Percentiles rank a stretch among this genome's conserved stretches.
These are phyloP conservation scores for Motacilla alba DNA, from an alignment of 2,113 vertebrate species.

Conservation along the genomic window DNA sequence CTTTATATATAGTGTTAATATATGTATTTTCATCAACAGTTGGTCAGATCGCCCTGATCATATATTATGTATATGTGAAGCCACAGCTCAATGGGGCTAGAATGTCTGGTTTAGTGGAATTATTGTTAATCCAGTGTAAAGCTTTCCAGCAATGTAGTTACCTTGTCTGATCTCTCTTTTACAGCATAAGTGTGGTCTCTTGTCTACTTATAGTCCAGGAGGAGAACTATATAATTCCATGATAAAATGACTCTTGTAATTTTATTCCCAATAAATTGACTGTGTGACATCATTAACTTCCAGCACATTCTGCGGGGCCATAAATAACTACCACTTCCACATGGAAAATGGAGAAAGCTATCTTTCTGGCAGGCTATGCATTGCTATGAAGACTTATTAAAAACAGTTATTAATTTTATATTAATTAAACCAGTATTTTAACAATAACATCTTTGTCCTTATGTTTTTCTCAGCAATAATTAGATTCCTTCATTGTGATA, in stretches of 20 bases:
- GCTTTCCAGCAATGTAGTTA: neutral
- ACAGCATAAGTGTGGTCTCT: neutral
- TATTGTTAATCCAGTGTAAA: neutral
- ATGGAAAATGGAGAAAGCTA: neutral
- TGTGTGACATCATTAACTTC: slow-evolving; percentile 49
- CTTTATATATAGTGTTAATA: neutral
- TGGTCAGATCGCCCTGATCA: neutral
- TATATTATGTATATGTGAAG: neutral
- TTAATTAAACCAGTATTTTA: slow-evolving; percentile 57
- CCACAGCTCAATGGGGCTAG: neutral
- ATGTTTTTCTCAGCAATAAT: slow-evolving; percentile 54
- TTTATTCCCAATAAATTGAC: slow-evolving; percentile 48
- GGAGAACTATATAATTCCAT: slow-evolving; percentile 18
- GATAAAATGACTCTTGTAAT: slow-evolving; percentile 43
- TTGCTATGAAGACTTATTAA: neutral
- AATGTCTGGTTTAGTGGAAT: neutral
- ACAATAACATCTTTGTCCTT: slow-evolving; percentile 37
- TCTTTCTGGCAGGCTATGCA: neutral
- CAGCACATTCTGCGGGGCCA: neutral
- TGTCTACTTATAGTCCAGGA: neutral
- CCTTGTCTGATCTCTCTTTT: slow-evolving; percentile 20
- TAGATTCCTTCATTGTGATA: slow-evolving; percentile 57
- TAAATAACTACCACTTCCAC: slow-evolving; percentile 7
- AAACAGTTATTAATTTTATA: slow-evolving; percentile 43
- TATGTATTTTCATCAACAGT: neutral